Percentiles rank a stretch among this genome's conserved stretches.
These are phyloP conservation scores for Nanorana parkeri DNA, from an alignment of 2,113 vertebrate species.

Conservation along the genomic window DNA sequence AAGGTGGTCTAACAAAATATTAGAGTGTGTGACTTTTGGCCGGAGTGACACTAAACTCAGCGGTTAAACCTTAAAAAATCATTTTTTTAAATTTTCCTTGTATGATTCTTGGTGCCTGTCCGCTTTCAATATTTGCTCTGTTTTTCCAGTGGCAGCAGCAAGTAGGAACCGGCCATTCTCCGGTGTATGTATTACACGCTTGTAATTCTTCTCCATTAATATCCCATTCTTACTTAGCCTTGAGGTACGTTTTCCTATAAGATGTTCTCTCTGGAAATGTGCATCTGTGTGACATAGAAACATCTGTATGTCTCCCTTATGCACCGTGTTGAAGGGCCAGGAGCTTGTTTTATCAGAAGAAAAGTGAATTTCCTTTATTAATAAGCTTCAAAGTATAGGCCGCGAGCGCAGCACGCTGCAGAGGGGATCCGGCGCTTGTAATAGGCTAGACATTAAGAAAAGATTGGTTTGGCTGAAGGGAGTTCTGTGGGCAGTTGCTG, in stretches of 20 bases:
- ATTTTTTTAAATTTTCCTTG: too few species aligned
- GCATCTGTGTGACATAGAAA: conserved; percentile 11
- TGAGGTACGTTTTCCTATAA: conserved; percentile 1
- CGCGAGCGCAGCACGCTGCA: neutral
- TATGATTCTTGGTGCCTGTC: neutral
- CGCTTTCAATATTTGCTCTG: neutral
- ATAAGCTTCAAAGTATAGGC: conserved; percentile 32
- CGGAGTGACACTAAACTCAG: too few species aligned
- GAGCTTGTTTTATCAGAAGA: neutral
- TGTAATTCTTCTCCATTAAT: conserved; percentile 10
- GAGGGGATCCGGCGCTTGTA: neutral
- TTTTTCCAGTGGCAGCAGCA: neutral
- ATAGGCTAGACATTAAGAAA: conserved; percentile 29
- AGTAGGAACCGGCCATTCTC: neutral
- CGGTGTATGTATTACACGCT: neutral
- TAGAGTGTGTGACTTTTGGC: too few species aligned
- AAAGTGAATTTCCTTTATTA: conserved; percentile 22
- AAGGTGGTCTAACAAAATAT: too few species aligned
- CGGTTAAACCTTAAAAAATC: too few species aligned
- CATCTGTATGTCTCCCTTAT: conserved; percentile 7
- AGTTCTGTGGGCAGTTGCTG: neutral
- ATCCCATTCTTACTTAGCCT: conserved; percentile 11
- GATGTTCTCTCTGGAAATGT: neutral
- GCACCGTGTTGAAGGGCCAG: neutral
- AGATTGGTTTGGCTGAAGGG: conserved; percentile 19